Conservation (phyloP, 2,888 invertebrate species). For the Omphaloscelis lunosa region DNA sequence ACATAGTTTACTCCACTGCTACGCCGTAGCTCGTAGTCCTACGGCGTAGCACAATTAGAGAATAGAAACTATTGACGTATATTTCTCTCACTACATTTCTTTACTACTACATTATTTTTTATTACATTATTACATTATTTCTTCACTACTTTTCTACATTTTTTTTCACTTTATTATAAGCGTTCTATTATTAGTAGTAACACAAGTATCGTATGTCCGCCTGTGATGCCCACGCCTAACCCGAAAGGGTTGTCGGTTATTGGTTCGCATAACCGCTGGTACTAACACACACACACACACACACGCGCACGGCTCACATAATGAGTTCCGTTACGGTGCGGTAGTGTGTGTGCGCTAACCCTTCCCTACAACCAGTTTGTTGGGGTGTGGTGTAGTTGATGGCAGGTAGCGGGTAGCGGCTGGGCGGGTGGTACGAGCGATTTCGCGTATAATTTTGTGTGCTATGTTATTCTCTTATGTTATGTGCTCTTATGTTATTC, state of each 20-base stretch:
- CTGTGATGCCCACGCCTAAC: constrained; percentile 66
- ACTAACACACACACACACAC: constrained; percentile 57
- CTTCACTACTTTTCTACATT: too few species aligned
- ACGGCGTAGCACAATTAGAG: not conserved
- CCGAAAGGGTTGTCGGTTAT: constrained; percentile 80
- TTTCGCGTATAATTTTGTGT: not conserved
- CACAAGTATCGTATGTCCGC: constrained; percentile 31
- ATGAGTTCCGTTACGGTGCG: constrained; percentile 57
- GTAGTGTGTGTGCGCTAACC: constrained; percentile 74
- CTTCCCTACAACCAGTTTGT: constrained; percentile 82
- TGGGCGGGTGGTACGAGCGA: not conserved
- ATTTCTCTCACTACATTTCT: not conserved
- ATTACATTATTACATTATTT: too few species aligned
- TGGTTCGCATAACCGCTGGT: constrained; percentile 72
- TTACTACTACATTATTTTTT: too few species aligned
- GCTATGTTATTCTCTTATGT: too few species aligned
- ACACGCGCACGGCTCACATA: constrained; percentile 41
- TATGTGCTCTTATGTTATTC: too few species aligned
- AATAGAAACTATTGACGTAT: not conserved
- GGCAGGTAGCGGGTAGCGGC: constrained; percentile 54
- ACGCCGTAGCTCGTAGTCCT: constrained; percentile 7
- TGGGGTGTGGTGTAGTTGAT: constrained; percentile 61
- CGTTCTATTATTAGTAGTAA: constrained; percentile 4
- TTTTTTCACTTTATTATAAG: too few species aligned
- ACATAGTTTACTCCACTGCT: not conserved